A percentile compares a stretch with the other conserved stretches of the same genome.
These are phyloP conservation scores for Rhabdophis nuchalis DNA, from an alignment of 2,797 vertebrate genomes.

Conservation along the genomic window DNA sequence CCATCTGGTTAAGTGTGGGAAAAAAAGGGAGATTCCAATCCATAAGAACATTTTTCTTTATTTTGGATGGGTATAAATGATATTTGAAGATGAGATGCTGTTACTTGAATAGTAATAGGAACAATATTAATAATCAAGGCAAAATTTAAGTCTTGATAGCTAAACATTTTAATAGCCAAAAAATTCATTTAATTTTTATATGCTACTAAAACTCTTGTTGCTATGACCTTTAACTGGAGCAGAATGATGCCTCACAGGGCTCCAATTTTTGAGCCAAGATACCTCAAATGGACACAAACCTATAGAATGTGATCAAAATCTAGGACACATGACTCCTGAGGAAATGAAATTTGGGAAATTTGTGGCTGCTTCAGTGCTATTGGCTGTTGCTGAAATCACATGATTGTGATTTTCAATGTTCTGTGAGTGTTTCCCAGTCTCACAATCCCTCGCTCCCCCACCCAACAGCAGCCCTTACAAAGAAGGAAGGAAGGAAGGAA, in stretches of 20 bases:
- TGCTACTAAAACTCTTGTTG: background rate
- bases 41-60: constrained; percentile 27
- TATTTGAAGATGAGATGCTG: background rate
- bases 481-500: background rate
- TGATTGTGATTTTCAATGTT: background rate
- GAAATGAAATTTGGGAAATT: background rate
- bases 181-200: constrained; percentile 13
- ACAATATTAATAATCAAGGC: constrained; percentile 1
- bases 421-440: background rate
- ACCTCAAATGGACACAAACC: background rate
- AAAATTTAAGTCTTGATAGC: constrained; percentile 45
- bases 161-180: constrained; percentile 33
- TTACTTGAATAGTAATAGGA: background rate
- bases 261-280: background rate
- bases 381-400: background rate
- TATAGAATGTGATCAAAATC: background rate
- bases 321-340: background rate
- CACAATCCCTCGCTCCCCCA: background rate
- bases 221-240: background rate
- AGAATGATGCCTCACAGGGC: background rate
- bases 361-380: background rate
- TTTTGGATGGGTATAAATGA: background rate
- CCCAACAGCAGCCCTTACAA: background rate
- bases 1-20: constrained; percentile 48
- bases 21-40: constrained; percentile 31